These are phyloP conservation scores for Siphamia tubifer DNA, from an alignment of 2,113 vertebrate species.

Conservation along the genomic window DNA sequence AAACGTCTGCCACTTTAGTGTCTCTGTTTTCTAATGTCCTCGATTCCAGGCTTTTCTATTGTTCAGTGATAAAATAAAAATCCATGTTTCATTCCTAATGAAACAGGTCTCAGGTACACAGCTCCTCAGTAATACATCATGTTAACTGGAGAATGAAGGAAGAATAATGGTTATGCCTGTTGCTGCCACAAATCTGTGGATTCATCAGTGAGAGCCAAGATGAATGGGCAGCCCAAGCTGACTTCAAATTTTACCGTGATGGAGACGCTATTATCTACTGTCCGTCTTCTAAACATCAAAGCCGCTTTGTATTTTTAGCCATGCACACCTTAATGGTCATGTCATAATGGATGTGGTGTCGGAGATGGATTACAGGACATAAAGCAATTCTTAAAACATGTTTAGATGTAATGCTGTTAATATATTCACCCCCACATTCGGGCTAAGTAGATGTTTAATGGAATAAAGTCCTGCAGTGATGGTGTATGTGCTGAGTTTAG, in stretches of 20 bases:
- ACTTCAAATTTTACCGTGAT: conserved; percentile 46
- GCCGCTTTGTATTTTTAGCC: conserved; percentile 25
- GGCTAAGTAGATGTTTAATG: neutral
- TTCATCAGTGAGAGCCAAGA: conserved; percentile 51
- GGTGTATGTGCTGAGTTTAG: neutral
- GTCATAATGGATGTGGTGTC: neutral
- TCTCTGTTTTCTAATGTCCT: too few species aligned
- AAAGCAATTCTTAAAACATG: neutral
- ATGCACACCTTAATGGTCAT: neutral
- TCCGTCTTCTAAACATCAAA: conserved; percentile 16
- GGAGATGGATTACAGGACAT: neutral
- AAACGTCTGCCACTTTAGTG: too few species aligned
- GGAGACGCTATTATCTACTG: conserved; percentile 29
- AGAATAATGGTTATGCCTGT: conserved; percentile 63
- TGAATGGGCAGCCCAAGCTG: conserved; percentile 44
- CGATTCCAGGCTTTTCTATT: neutral
- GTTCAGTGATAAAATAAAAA: conserved; percentile 23
- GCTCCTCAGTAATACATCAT: conserved; percentile 54
- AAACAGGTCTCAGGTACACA: conserved; percentile 48
- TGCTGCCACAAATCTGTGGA: conserved; percentile 58
- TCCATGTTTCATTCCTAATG: conserved; percentile 43
- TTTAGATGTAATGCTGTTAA: neutral
- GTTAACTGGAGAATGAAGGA: conserved; percentile 61
- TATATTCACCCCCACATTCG: neutral
- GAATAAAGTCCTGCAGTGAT: neutral